Base-by-base conservation (phyloP, 2,888 invertebrate species). In the Chironomus riparius region DNA sequence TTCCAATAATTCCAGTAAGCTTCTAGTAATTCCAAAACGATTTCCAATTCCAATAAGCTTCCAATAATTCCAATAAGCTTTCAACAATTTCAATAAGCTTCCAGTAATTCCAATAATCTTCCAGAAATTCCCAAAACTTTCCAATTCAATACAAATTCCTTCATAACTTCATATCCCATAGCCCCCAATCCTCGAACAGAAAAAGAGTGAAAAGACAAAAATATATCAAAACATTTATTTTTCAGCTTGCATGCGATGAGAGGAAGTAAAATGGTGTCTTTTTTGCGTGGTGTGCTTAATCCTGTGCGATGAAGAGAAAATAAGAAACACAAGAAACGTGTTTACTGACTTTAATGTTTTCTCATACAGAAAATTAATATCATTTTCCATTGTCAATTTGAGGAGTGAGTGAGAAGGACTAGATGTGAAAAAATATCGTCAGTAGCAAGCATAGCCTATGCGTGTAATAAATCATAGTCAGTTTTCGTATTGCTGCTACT, bases 391-490 rank as follows among this genome's bases (percentile, higher is more conserved):
- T 50, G 62, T 72, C 62, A 72, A 72, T 72, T 72, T 48, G 6
- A 24, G 65, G 21, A 48, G n/a, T 38, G 38, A 38, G 38, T 38
- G 56, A 18, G 56, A 56, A 56, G 56, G 56, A 56, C 56, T 15
- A 56, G 50, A 50, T 15, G 50, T 13, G 50, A 50, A 68, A 68
- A 68, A 38, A 50, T 72, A 72, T 72, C 72, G 72, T 72, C 72
- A 72, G 72, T 62, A 72, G 22, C 21, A 62, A 18, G 47, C 24
- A 62, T 21, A 65, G 65, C 7, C 65, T 65, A 24, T 65, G 24
- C 65, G 65, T 24, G 65, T 38, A 28, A 72, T 72, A 72, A 72
- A 72, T 72, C 72, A 72, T 72, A 50, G 72, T 68, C 72, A 72
- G 72, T 72, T 72, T 28, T 56, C 50, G 21, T 70, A 24, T 24